Evolutionary conservation across 1,140 invertebrate species (phyloP), one percentile per base, ranked within the genome.

Genomic region (Drosophila triauraria): DNA sequence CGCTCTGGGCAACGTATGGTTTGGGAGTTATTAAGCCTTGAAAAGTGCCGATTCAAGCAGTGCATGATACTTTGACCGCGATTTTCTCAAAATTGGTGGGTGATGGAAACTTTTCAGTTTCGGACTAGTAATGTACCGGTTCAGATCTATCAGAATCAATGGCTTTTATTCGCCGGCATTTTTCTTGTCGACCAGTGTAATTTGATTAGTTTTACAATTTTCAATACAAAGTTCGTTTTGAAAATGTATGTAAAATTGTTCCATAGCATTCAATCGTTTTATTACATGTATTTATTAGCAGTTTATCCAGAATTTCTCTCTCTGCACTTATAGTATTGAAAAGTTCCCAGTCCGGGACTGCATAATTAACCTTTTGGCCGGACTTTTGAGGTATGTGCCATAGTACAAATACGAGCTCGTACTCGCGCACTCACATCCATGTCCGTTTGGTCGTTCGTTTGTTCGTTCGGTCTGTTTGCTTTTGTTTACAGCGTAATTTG

Each of bases 401-500:
- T 69, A 53, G 76, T 63, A 57, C 50, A 56, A 56, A 56, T 40
- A 56, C 53, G 35, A 38, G 13, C 53, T 35, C n/a, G n/a, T 17
- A 53, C 50, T 23, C 17, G 32, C 17, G 32, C 51, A 38, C 51
- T 56, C 48, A 35, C 43, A 57, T 35, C 32, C 47, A 57, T 50
- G 54, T 51, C 63, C 25, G 40, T 42, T 58, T 32, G 30, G 1
- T 9, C 53, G 46, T 43, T 42, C 10, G 58, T 32, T 10, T 35
- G 47, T 46, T 44, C 10, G 53, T 20, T 47, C 43, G 54, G 62
- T 78, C 46, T 65, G 53, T 78, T 80, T 67, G 43, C 54, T n/a
- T 59, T 84, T 84, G 85, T 88, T 90, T 85, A 83, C 84, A 74
- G 58, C 83, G 78, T 84, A 90, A 82, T 90, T 87, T 80, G 81